Evolutionary conservation across 2,113 vertebrate genomes (phyloP), one percentile per base, ranked within the genome.

Genomic region (Salvelinus fontinalis): DNA sequence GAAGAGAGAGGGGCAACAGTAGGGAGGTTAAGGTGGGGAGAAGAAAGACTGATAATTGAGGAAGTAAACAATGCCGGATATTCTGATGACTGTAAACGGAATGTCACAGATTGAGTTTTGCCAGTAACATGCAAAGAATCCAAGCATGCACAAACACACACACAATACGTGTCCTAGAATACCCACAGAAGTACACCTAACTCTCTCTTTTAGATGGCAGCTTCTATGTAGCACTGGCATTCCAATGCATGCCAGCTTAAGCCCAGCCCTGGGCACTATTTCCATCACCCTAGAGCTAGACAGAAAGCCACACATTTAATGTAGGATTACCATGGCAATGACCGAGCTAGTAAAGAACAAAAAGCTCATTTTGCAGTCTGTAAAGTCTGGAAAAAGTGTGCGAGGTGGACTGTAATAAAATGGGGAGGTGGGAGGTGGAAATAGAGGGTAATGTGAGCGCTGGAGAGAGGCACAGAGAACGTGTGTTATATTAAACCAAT

Each of bases 401-500:
- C 69, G 74, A 79, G 79, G 75, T 74, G 87, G 84, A 68, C 85
- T 87, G 80, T 87, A 74, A 82, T 84, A 87, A 89, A 91, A 84
- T 51, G 18, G 65, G 72, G 68, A 39, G 85, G 84, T 86, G 87
- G 87, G 84, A 84, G 84, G 49, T 84, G 89, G 84, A 90, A 89
- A 86, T 86, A 84, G 85, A 86, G 87, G 88, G 90, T 90, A 91
- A 91, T 86, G 84, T 86, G 87, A 89, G 92, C 91, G 85, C 75
- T 82, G 83, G 77, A 77, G 83, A 76, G 83, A 84, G 80, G 90
- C 88, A 82, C 76, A 68, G 81, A 88, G 86, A 90, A 86, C 85
- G 84, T 87, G 81, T 82, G 85, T 91, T 91, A 90, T 88, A 91
- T 91, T 92, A 89, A 90, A 91, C 89, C 87, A 88, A 77, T 66